phyloP scores from a whole-genome alignment of 2,888 invertebrate species.

The Drosophila stalkeri region DNA sequence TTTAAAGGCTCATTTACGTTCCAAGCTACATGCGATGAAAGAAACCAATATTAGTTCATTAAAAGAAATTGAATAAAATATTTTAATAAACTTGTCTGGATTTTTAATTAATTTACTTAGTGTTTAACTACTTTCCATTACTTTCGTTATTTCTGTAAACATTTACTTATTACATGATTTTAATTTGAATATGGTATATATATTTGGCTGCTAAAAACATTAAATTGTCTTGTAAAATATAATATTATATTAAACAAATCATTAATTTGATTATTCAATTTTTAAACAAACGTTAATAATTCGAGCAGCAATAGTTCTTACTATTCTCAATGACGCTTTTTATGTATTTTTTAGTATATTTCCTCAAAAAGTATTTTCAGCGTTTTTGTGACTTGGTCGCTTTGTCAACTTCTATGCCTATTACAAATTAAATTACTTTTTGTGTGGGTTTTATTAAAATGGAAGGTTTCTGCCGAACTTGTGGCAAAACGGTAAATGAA shows the following conservation, averaged over 20 bases:
- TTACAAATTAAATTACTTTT: conserved; percentile 15
- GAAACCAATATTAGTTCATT: conserved; percentile 4
- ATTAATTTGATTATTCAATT: background rate
- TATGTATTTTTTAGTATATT: conserved; percentile 7
- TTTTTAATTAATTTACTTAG: background rate
- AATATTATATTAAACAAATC: no score
- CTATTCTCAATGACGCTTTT: background rate
- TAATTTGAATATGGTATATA: no score
- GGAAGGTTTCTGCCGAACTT: conserved; percentile 68
- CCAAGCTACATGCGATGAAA: conserved; percentile 50
- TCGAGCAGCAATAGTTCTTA: background rate
- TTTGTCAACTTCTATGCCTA: conserved; percentile 11
- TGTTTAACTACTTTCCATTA: background rate
- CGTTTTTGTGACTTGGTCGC: background rate
- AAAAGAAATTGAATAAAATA: background rate
- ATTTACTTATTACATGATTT: no score
- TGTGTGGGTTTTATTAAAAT: conserved; percentile 31
- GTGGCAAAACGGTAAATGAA: conserved; percentile 52
- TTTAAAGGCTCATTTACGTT: conserved; percentile 62
- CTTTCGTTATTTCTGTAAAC: no score
- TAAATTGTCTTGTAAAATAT: no score
- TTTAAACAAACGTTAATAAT: background rate
- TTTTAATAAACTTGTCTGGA: no score
- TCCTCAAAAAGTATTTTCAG: conserved; percentile 5
- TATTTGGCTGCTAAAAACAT: no score